Percentiles rank a stretch among this genome's conserved stretches.
These are phyloP conservation scores for Pedetes capensis DNA, from an alignment of 2,113 vertebrate species.

Conservation along the genomic window DNA sequence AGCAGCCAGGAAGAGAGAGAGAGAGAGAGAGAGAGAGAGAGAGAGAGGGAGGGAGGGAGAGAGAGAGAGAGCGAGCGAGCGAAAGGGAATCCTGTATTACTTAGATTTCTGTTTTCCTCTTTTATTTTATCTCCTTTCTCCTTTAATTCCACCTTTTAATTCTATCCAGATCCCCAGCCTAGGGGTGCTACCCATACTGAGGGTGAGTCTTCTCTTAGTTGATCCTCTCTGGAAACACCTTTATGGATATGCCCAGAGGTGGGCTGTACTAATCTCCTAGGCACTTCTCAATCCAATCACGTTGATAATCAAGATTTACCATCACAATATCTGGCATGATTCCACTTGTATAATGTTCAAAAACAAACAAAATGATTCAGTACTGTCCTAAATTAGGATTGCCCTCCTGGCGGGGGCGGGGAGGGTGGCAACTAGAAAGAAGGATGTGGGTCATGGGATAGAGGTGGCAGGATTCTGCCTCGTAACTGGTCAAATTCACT, in stretches of 20 bases:
- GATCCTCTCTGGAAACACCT: neutral
- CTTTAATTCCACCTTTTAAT: neutral
- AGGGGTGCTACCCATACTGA: neutral
- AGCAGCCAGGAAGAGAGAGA: neutral
- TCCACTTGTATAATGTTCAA: neutral
- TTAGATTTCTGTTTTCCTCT: too few species aligned
- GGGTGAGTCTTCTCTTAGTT: neutral
- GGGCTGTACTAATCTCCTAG: neutral
- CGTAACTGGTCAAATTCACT: neutral
- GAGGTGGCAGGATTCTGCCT: rapidly evolving
- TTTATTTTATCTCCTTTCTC: rapidly evolving
- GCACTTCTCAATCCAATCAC: neutral
- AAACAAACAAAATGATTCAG: neutral
- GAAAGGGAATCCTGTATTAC: too few species aligned
- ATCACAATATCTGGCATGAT: neutral
- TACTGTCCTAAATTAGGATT: neutral
- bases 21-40: too few species aligned
- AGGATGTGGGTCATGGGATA: rapidly evolving
- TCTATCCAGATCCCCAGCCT: neutral
- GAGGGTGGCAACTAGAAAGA: neutral
- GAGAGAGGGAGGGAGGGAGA: too few species aligned
- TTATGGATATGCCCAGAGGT: neutral
- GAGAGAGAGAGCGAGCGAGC: too few species aligned
- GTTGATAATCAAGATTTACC: neutral
- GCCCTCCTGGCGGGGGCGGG: neutral